A percentile compares a stretch with the other conserved stretches of the same genome.
Evolutionary conservation across 2,888 invertebrate species (phyloP).

Genomic region (Plebejus melissa): DNA sequence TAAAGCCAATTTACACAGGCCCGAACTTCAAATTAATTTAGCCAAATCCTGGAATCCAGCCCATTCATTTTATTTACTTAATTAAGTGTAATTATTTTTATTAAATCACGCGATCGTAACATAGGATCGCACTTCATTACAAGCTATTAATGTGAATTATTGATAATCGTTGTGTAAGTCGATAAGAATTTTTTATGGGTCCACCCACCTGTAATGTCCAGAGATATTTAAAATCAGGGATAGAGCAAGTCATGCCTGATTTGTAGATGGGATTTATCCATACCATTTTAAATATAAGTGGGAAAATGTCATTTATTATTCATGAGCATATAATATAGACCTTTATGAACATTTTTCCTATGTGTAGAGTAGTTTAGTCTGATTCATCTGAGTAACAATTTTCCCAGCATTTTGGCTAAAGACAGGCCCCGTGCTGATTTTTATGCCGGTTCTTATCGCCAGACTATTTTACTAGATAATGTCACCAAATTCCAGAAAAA

Average conservation of each 20-base stretch:
- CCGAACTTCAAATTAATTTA: slow-evolving; percentile 20
- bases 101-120: slow-evolving; percentile 17
- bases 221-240: not conserved
- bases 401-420: no score
- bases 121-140: slow-evolving; percentile 10
- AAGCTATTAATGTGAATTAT: not conserved
- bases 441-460: no score
- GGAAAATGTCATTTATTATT: no score
- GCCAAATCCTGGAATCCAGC: slow-evolving; percentile 9
- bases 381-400: no score
- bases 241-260: not conserved
- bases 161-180: not conserved
- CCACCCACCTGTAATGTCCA: not conserved
- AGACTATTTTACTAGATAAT: no score
- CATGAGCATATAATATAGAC: not conserved
- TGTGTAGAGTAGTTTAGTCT: no score
- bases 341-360: not conserved
- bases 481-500: no score
- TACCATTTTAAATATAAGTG: not conserved
- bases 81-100: slow-evolving; percentile 20
- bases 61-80: slow-evolving; percentile 13
- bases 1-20: slow-evolving; percentile 6
- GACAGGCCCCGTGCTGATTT: no score
- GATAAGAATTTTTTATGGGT: slow-evolving; percentile 1
- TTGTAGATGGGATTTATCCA: not conserved